Evolutionary conservation across 2,888 invertebrate genomes (phyloP), one percentile per base, ranked within the genome.

Genomic region (Onthophagus sagittarius): DNA sequence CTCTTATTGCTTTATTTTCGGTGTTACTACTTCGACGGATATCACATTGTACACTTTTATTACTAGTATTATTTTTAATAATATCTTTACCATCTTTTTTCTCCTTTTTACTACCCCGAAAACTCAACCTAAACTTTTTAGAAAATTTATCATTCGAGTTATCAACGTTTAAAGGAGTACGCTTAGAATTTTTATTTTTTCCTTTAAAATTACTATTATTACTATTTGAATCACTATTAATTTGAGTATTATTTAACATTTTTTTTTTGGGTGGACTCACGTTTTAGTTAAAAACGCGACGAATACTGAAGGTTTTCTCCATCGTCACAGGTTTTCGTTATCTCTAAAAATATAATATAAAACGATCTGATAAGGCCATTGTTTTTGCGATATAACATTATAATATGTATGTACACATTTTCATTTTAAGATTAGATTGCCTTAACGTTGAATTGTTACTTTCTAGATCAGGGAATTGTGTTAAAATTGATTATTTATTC

Each of bases 91-190:
- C 74, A 32, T 65, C 65, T 15, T 64, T 39, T 14, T 71, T 75
- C 69, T 75, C 72, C 63, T 70, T 69, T 11, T 73, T 74, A 32
- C 72, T 75, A 2, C 72, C 71, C 9, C 74, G 72, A 62, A 75
- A 75, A 23, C 74, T 75, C 6, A 75, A 62, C 15, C 74, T 63
- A 39, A 75, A 73, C 69, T 71, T 75, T 39, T 73, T 72, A 13
- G 72, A 70, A 14, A 72, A 33, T 63, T 75, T 75, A 71, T 75
- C 74, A 53, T 53, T 53, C 11, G 39, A 53, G 6, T 53, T 53
- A 53, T 53, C 39, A 11, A 53, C 39, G 39, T 9, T 53, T 53
- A 53, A 9, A 7, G 39, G 11, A 53, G 7, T 53, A 53, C 23
- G 23, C 23, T 23, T 23, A 23, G 23, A 4, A 53, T 53, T 53